Evolutionary conservation across 2,113 vertebrate genomes (phyloP), one percentile per base, ranked within the genome.

Genomic region (human): DNA sequence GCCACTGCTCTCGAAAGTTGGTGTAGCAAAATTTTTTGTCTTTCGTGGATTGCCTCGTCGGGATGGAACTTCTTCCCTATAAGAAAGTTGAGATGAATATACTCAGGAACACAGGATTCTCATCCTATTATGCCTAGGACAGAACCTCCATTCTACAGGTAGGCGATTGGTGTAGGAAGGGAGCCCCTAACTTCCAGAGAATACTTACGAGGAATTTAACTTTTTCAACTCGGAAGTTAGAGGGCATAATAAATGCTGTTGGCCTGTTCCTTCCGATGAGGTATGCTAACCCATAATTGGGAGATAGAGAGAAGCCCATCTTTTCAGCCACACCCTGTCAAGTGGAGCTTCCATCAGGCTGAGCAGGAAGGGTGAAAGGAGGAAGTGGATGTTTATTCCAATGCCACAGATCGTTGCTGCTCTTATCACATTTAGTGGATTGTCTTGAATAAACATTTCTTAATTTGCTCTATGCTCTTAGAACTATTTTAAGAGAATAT

Each of bases 101-200:
- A 70, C 13, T 11, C 4, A 17, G 27, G n/a, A 2, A 16, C 18
- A 14, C 32, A 61, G 13, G 3, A 45, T 64, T 52, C n/a, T 76
- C 43, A 25, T 8, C 12, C 25, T 66, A 14, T 14, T 8, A 61
- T 8, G 2, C 3, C 7, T 17, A 17, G 7, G 3, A 4, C 4
- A 48, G 25, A 45, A 30, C 8, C 14, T 75, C 45, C 6, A 59
- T 40, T 25, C 30, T 57, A 5, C 38, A 30, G 18, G 10, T 57
- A 20, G 3, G n/a, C 8, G 2, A 43, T 38, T 6, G 3, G 2
- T 55, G 35, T 23, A 14, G 10, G 16, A 50, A 61, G 18, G n/a
- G 5, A 32, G 3, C 38, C 7, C 11, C 20, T 40, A 50, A 25
- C 25, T 23, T 86, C 8, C 43, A 35, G 10, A 7, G 35, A 72